phyloP scores from a whole-genome alignment of 2,113 vertebrate genomes.

The Aegotheles bennettii region DNA sequence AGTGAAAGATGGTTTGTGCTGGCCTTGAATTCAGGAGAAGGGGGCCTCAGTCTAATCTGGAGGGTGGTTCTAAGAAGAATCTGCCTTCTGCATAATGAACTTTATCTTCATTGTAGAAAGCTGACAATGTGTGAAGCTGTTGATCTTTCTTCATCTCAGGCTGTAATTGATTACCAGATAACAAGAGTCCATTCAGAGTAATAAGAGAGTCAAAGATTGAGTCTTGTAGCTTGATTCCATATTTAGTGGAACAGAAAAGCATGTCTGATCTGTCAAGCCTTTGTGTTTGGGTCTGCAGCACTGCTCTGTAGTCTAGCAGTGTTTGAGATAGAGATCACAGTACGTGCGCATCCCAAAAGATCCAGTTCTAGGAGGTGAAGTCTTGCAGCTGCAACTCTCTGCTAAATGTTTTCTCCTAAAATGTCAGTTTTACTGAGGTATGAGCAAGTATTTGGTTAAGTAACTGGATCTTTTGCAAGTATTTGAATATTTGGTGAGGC shows the following conservation, averaged over 20 bases:
- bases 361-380: neutral
- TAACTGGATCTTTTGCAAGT: neutral
- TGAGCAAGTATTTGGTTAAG: neutral
- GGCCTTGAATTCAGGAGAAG: neutral
- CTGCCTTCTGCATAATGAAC: constrained; percentile 2
- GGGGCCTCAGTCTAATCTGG: neutral
- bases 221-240: neutral
- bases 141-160: constrained; percentile 20
- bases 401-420: neutral
- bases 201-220: neutral
- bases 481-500: neutral
- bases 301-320: neutral
- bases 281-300: neutral
- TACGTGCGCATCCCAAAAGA: neutral
- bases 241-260: neutral
- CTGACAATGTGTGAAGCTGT: constrained; percentile 8
- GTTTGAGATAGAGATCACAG: neutral
- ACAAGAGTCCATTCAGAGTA: constrained; percentile 3
- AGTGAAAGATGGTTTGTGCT: neutral
- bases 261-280: neutral
- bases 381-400: neutral
- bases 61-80: neutral
- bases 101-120: neutral
- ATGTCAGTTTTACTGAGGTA: neutral
- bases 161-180: constrained; percentile 19